phyloP scores from a whole-genome alignment of 2,113 vertebrate genomes.

The Vimba vimba region DNA sequence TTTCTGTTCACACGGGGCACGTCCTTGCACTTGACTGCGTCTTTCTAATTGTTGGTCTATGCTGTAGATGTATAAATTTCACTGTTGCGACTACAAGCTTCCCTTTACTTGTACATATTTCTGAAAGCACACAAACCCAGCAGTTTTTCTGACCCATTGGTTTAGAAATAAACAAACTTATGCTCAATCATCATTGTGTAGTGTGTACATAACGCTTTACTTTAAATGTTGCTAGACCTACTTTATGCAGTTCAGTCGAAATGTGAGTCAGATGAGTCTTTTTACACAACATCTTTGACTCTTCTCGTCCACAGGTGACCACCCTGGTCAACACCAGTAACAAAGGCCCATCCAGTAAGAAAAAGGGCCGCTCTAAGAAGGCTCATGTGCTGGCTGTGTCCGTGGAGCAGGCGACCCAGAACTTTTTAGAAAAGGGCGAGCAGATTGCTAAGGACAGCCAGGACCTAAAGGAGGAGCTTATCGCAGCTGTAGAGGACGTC shows the following conservation, averaged over 20 bases:
- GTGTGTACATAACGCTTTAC: neutral
- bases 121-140: neutral
- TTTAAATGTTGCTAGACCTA: neutral
- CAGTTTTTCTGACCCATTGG: neutral
- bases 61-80: neutral
- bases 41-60: neutral
- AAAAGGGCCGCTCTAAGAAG: conserved; percentile 99
- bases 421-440: conserved; percentile 97
- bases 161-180: neutral
- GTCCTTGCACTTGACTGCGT: neutral
- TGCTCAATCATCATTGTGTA: neutral
- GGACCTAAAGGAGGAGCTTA: conserved; percentile 94
- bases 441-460: conserved; percentile 98
- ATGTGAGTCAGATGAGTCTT: neutral
- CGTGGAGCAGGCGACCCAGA: conserved; percentile 96
- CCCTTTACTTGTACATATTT: neutral
- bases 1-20: neutral
- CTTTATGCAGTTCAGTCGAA: neutral
- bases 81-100: neutral
- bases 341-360: conserved; percentile 96
- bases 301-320: conserved; percentile 81
- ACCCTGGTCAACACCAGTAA: conserved; percentile 98
- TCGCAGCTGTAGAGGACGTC: conserved; percentile 94
- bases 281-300: neutral
- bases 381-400: conserved; percentile 97